Evolutionary conservation across 2,113 vertebrate genomes (phyloP), one percentile per base, ranked within the genome.

Genomic region (Ifrita kowaldi): DNA sequence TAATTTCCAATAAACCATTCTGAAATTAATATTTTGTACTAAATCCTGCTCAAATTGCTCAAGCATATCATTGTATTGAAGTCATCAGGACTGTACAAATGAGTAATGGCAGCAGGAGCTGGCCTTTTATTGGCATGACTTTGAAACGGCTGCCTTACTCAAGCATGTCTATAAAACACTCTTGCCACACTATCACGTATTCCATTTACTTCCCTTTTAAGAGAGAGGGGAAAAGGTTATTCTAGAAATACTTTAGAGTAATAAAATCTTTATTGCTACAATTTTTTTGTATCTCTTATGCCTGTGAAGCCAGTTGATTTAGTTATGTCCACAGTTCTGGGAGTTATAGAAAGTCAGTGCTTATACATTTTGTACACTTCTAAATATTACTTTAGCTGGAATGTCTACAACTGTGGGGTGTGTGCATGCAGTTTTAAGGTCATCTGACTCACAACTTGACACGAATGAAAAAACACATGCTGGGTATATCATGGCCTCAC

Each of bases 161-260:
- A 70, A 83, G 86, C 67, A 27, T 52, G 46, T 53, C 86, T 79
- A 93, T 95, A 95, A 95, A 96, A 94, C 68, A 84, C 41, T 75
- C 67, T 78, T 87, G 77, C 88, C 57, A 88, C 56, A 46, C 41
- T 70, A 78, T 88, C 92, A 86, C 68, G 28, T 89, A 84, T 95
- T 89, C 80, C 88, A 91, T 95, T 95, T 92, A 85, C 67, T 93
- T 60, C 62, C 60, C 74, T 83, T 95, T 95, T 92, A 89, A 90
- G 64, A 80, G 68, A 95, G 82, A 96, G 81, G 77, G 87, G 63
- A 46, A 92, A 97, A 94, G 94, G 89, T 94, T 95, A 96, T 94
- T 97, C 84, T 92, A 92, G 69, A 96, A 96, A 96, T 95, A 90
- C 81, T 97, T 96, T 42, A 80, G 53, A 93, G 93, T 89, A 92